These are phyloP conservation scores for Holothuria leucospilota DNA, from an alignment of 53 echinoderm and acorn worm species.

Conservation along the genomic window DNA sequence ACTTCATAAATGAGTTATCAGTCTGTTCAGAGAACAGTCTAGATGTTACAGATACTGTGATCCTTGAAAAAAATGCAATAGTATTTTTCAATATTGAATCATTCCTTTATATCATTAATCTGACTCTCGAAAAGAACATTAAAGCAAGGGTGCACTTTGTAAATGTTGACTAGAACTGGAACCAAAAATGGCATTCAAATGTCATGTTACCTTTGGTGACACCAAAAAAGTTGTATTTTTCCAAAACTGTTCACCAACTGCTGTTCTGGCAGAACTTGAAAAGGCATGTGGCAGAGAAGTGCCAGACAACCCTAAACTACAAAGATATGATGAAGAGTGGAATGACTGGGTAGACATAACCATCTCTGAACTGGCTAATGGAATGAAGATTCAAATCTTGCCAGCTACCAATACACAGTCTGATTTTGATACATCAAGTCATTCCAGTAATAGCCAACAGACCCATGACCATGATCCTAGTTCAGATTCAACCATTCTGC, in stretches of 20 bases:
- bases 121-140: background rate
- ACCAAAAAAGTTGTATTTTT: background rate
- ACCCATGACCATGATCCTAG: too few relatives aligned
- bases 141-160: conserved; percentile 15
- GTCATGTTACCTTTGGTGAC: background rate
- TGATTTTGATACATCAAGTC: too few relatives aligned
- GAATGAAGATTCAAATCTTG: too few relatives aligned
- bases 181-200: background rate
- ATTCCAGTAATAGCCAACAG: too few relatives aligned
- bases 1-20: background rate
- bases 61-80: conserved; percentile 5
- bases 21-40: conserved; percentile 10
- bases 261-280: too few relatives aligned
- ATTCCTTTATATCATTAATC: conserved; percentile 9
- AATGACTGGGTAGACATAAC: too few relatives aligned
- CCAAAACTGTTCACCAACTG: background rate
- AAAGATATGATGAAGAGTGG: too few relatives aligned
- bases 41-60: conserved; percentile 7
- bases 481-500: too few relatives aligned
- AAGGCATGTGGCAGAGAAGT: too few relatives aligned
- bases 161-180: conserved; percentile 18
- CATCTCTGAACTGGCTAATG: too few relatives aligned
- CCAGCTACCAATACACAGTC: too few relatives aligned
- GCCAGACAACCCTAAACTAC: too few relatives aligned
- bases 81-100: conserved; percentile 1